A percentile compares a stretch with the other conserved stretches of the same genome.
Conservation (phyloP, 2,113 vertebrate species). For the Apeltes quadracus region DNA sequence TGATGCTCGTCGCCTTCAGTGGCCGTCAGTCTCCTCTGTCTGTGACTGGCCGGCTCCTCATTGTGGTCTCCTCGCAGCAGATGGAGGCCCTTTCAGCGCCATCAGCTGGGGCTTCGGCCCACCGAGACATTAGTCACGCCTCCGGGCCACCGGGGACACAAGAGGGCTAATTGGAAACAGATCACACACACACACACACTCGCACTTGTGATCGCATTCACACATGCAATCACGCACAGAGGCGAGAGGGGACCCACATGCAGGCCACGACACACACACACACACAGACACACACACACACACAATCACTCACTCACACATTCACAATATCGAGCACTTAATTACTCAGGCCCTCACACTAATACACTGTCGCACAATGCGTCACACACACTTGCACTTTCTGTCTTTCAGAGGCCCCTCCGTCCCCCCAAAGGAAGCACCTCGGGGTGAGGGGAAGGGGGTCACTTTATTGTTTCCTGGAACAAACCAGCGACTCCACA, state of each 20-base stretch:
- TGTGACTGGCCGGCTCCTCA: constrained; percentile 52
- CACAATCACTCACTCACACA: constrained; percentile 36
- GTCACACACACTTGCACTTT: constrained; percentile 63
- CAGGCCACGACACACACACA: constrained; percentile 29
- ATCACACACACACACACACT: constrained; percentile 58
- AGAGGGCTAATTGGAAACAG: constrained; percentile 73
- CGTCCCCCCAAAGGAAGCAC: constrained; percentile 64
- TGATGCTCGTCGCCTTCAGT: constrained; percentile 48
- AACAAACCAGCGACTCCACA: constrained; percentile 66
- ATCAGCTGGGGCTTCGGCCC: constrained; percentile 66
- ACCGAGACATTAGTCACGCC: constrained; percentile 74
- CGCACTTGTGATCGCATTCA: constrained; percentile 67
- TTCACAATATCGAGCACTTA: constrained; percentile 59
- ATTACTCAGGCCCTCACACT: constrained; percentile 65
- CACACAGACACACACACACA: constrained; percentile 14
- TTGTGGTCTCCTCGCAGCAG: constrained; percentile 68
- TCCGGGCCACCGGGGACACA: constrained; percentile 64
- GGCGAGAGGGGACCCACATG: constrained; percentile 14
- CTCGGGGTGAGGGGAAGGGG: constrained; percentile 71
- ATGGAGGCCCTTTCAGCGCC: constrained; percentile 72
- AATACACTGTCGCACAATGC: constrained; percentile 64
- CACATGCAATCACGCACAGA: constrained; percentile 53
- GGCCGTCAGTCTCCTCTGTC: constrained; percentile 42
- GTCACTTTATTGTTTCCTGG: constrained; percentile 76
- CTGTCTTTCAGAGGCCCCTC: constrained; percentile 64